Percentiles rank a stretch among this genome's conserved stretches.
Conservation (phyloP, 2,888 invertebrate genomes). For the Acholoe squamosa region DNA sequence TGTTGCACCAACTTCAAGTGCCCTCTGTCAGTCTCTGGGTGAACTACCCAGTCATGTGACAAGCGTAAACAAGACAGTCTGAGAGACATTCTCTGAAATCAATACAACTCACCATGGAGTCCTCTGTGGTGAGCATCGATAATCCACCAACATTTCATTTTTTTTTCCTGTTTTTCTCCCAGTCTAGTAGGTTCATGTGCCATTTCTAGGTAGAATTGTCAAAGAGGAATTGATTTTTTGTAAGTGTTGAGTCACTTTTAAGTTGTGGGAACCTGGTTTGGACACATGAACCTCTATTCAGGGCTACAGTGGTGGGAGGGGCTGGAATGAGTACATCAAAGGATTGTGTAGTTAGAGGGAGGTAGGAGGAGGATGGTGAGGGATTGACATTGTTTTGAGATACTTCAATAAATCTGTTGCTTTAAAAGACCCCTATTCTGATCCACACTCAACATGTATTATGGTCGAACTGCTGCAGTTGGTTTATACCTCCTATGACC, state of each 20-base stretch:
- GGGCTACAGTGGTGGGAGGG: too few species aligned
- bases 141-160: neutral
- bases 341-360: too few species aligned
- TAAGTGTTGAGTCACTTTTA: neutral
- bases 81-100: constrained; percentile 32
- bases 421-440: too few species aligned
- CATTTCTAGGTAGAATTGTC: neutral
- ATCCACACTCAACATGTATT: too few species aligned
- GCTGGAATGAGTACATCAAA: too few species aligned
- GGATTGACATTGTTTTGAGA: too few species aligned
- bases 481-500: too few species aligned
- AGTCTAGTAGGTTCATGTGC: neutral
- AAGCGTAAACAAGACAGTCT: constrained; percentile 25
- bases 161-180: neutral
- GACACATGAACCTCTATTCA: neutral
- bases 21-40: neutral
- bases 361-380: too few species aligned
- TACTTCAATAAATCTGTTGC: too few species aligned
- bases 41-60: constrained; percentile 28
- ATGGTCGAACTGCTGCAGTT: too few species aligned
- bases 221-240: neutral
- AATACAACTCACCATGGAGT: neutral
- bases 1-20: neutral
- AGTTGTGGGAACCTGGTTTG: neutral
- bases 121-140: constrained; percentile 19